Conservation (phyloP, 2,113 vertebrate species). For the Carollia perspicillata region DNA sequence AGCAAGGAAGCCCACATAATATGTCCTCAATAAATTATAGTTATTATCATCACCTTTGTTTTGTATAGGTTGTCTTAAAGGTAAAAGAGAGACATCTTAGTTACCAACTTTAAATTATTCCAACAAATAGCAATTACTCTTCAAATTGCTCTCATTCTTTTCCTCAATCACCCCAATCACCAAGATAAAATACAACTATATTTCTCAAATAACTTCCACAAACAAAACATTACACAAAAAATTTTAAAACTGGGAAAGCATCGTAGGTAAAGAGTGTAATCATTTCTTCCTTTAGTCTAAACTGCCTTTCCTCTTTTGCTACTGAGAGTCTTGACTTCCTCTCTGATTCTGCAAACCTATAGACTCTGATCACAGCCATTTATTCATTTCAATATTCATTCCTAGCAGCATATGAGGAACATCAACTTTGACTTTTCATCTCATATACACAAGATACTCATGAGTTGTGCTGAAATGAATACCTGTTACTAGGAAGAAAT, state of each 20-base stretch:
- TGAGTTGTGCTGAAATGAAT: neutral
- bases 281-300: neutral
- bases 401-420: neutral
- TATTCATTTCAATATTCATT: neutral
- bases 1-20: neutral
- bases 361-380: neutral
- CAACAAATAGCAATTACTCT: neutral
- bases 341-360: neutral
- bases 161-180: neutral
- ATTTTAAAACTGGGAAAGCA: neutral
- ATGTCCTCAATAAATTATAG: constrained; percentile 34
- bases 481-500: neutral
- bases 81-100: neutral
- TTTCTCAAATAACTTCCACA: constrained; percentile 5
- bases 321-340: neutral
- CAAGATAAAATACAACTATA: neutral
- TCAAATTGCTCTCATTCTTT: constrained; percentile 3
- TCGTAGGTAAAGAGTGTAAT: neutral
- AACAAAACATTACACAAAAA: neutral
- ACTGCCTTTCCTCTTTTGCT: neutral
- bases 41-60: constrained; percentile 33
- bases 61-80: constrained; percentile 7
- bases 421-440: neutral
- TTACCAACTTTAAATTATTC: neutral
- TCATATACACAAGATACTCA: neutral